Conservation (phyloP, 2,113 vertebrate genomes). For the Cricetomys ansorgei region DNA sequence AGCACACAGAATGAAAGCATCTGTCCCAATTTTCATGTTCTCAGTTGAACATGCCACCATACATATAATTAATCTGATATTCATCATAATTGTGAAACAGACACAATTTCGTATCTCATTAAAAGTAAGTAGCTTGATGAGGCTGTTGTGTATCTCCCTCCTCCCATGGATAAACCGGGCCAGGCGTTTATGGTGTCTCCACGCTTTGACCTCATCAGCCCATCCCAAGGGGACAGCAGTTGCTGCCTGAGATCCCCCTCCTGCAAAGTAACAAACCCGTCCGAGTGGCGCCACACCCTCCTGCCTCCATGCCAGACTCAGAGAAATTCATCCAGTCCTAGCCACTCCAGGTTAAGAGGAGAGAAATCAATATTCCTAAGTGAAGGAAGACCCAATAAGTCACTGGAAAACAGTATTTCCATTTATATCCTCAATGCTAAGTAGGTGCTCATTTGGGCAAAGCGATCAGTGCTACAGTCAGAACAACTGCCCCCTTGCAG, state of each 20-base stretch:
- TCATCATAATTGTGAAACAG: conserved; percentile 74
- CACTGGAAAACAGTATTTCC: conserved; percentile 54
- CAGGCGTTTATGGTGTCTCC: not conserved
- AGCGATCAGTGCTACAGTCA: not conserved
- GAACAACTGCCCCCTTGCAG: rapidly evolving
- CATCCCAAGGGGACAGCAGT: not conserved
- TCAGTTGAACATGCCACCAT: not conserved
- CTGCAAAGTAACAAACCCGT: not conserved
- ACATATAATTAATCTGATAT: conserved; percentile 66
- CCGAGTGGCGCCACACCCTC: not conserved
- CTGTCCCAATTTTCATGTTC: conserved; percentile 17
- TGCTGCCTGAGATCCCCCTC: not conserved
- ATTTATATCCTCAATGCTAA: conserved; percentile 40
- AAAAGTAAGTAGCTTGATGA: conserved; percentile 56
- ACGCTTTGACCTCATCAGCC: not conserved
- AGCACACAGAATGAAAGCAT: not conserved
- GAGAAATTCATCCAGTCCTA: not conserved
- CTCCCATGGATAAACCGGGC: not conserved
- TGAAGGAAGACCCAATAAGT: conserved; percentile 43
- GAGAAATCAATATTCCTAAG: conserved; percentile 66
- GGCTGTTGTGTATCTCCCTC: not conserved
- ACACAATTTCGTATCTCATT: conserved; percentile 59
- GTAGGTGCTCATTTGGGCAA: not conserved
- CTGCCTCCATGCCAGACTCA: not conserved
- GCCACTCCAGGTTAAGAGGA: conserved; percentile 14